Conservation (phyloP, 2,113 vertebrate genomes). For the Panthera tigris region DNA sequence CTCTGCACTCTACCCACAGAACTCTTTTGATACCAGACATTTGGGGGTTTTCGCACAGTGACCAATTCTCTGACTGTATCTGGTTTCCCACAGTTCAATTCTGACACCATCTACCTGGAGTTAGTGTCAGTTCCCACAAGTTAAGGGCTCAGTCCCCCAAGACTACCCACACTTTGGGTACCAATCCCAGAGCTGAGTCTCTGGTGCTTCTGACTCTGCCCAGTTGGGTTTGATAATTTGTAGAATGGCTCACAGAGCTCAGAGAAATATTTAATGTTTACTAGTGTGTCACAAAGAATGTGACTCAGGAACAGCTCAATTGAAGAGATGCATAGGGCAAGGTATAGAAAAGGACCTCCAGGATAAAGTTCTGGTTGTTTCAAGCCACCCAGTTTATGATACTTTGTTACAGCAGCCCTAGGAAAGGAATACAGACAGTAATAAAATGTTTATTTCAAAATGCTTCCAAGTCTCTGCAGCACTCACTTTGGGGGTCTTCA, state of each 20-base stretch:
- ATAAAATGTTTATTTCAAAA: background rate
- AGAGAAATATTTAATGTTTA: background rate
- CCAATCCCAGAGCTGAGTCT: background rate
- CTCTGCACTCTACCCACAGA: background rate
- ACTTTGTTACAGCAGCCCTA: background rate
- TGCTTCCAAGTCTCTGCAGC: background rate
- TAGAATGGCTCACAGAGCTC: background rate
- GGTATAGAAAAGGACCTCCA: background rate
- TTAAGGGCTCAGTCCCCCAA: background rate
- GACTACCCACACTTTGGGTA: background rate
- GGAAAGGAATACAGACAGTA: background rate
- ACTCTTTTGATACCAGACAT: background rate
- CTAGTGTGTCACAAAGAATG: background rate
- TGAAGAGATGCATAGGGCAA: background rate
- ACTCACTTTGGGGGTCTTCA: background rate
- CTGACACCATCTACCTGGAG: background rate
- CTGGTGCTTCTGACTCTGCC: background rate
- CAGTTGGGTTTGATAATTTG: background rate
- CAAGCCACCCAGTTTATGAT: background rate
- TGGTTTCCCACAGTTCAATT: background rate
- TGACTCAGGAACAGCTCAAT: background rate
- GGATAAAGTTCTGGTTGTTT: background rate
- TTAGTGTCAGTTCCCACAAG: background rate
- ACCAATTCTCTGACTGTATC: background rate
- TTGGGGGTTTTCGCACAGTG: background rate